phyloP scores from a whole-genome alignment of 1,140 invertebrate species.

The Agrypnia vestita region DNA sequence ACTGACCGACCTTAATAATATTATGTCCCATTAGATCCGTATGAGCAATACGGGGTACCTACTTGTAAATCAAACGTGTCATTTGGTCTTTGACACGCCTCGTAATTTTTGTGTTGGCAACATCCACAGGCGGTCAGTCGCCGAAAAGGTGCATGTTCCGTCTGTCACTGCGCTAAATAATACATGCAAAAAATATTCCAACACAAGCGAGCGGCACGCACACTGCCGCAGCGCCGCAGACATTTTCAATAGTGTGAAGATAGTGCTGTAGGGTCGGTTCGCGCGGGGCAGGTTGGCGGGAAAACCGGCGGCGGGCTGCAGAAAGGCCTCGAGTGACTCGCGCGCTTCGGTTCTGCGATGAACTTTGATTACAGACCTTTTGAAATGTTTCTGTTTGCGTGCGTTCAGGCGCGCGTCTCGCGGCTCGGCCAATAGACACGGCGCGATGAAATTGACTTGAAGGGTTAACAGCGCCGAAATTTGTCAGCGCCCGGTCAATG shows the following conservation, averaged over 20 bases:
- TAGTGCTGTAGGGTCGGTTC: conserved; percentile 16
- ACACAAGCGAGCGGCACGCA: neutral
- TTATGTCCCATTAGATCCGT: neutral
- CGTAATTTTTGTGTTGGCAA: neutral
- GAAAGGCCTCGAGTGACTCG: no score
- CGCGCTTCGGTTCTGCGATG: no score
- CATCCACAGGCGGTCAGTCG: conserved; percentile 27
- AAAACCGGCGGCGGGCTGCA: no score
- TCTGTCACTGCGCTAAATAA: conserved; percentile 32
- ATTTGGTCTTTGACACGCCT: conserved; percentile 35
- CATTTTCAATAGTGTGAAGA: neutral
- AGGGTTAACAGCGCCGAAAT: conserved; percentile 38
- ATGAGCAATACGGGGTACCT: neutral
- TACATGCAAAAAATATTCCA: conserved; percentile 25
- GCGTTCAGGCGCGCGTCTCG: neutral
- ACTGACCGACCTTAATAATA: conserved; percentile 11
- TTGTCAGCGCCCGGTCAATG: conserved; percentile 29
- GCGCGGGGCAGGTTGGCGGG: neutral
- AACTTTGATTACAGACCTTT: no score
- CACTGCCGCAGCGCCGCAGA: neutral
- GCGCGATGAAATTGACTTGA: conserved; percentile 31
- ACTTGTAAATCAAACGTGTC: neutral
- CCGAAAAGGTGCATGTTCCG: conserved; percentile 36
- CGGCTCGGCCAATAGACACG: conserved; percentile 5
- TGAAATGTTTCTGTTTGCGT: neutral